These are phyloP conservation scores for Drosophila sordidula DNA, from an alignment of 2,888 invertebrate genomes.

Conservation along the genomic window DNA sequence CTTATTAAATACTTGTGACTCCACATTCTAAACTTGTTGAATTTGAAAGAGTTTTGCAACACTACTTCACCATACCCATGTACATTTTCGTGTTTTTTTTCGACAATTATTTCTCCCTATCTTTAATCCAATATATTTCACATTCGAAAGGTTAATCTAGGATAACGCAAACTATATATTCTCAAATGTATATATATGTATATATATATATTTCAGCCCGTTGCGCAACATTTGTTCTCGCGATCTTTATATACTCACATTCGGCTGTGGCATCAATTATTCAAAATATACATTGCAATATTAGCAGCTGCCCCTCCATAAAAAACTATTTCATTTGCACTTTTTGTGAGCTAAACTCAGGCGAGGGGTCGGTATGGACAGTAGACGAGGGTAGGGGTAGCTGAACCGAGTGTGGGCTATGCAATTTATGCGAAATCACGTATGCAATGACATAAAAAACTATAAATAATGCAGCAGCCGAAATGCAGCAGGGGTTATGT, in stretches of 20 bases:
- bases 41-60: too few species aligned
- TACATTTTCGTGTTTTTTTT: too few species aligned
- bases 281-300: slow-evolving; percentile 33
- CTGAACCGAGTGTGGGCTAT: slow-evolving; percentile 10
- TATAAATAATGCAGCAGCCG: slow-evolving; percentile 66
- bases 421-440: slow-evolving; percentile 72
- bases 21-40: too few species aligned
- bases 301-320: not conserved
- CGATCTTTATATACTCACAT: slow-evolving; percentile 37
- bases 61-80: too few species aligned
- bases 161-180: slow-evolving; percentile 9
- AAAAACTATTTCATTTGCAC: slow-evolving; percentile 28
- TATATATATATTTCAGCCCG: too few species aligned
- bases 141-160: slow-evolving; percentile 18
- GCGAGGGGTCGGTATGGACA: not conserved
- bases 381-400: not conserved
- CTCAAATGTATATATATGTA: slow-evolving; percentile 39
- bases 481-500: slow-evolving; percentile 52
- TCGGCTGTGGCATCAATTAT: slow-evolving; percentile 52
- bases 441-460: slow-evolving; percentile 60
- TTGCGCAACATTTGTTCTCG: slow-evolving; percentile 1
- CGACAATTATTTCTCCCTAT: too few species aligned
- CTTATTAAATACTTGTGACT: not conserved
- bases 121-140: not conserved
- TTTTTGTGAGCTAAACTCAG: slow-evolving; percentile 11